phyloP scores from a whole-genome alignment of 2,888 invertebrate genomes.

The Mayetiola destructor region DNA sequence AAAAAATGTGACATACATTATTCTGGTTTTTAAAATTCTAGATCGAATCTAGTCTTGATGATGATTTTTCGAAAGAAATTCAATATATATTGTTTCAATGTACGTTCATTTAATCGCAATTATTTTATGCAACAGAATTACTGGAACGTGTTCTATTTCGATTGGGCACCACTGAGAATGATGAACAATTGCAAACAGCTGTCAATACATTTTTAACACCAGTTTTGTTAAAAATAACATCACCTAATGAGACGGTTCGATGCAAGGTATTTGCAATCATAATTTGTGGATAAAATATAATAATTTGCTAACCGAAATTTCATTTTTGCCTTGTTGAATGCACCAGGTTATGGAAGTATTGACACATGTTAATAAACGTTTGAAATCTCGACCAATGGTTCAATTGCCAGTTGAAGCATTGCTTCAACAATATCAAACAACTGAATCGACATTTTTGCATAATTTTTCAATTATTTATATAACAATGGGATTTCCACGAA shows the following conservation, averaged over 20 bases:
- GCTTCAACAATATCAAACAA: slow-evolving; percentile 63
- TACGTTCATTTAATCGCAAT: too few relatives aligned
- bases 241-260: slow-evolving; percentile 68
- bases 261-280: slow-evolving; percentile 38
- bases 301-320: not conserved
- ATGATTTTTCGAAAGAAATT: too few relatives aligned
- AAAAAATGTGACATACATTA: too few relatives aligned
- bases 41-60: too few relatives aligned
- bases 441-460: slow-evolving; percentile 59
- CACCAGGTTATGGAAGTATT: slow-evolving; percentile 77
- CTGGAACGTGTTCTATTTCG: slow-evolving; percentile 80
- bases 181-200: slow-evolving; percentile 72
- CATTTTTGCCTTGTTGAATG: not conserved
- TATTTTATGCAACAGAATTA: slow-evolving; percentile 43
- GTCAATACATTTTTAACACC: slow-evolving; percentile 70
- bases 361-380: slow-evolving; percentile 78
- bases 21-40: too few relatives aligned
- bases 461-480: slow-evolving; percentile 91
- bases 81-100: too few relatives aligned
- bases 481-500: slow-evolving; percentile 76
- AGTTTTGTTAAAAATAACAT: slow-evolving; percentile 78
- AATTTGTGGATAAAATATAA: not conserved
- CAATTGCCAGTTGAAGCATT: slow-evolving; percentile 76
- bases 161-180: slow-evolving; percentile 75
- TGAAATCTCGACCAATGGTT: slow-evolving; percentile 70